Percentiles rank a stretch among this genome's conserved stretches.
phyloP scores from a whole-genome alignment of 2,797 vertebrate species.

The Gallinago solitaria region DNA sequence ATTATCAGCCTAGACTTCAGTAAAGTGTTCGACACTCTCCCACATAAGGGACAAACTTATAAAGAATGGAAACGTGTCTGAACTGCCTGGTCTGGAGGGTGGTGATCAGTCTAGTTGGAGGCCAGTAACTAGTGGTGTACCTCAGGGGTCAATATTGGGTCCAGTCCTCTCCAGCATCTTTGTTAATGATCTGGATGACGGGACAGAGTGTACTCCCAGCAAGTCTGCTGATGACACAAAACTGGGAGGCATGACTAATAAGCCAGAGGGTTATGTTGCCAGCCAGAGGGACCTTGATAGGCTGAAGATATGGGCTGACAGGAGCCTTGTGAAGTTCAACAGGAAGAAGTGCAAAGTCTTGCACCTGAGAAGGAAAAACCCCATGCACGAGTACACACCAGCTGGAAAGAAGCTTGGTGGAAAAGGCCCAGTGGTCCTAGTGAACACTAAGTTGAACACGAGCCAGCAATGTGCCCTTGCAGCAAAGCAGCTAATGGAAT shows the following conservation, averaged over 20 bases:
- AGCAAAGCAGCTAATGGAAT: neutral
- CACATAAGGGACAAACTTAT: accelerated
- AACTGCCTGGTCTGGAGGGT: neutral
- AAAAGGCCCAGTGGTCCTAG: neutral
- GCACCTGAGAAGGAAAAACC: neutral
- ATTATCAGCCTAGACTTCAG: neutral
- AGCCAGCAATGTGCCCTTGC: neutral
- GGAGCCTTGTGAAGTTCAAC: neutral
- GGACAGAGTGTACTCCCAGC: neutral
- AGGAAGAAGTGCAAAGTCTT: neutral
- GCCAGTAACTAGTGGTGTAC: neutral
- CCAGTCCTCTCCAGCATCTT: neutral
- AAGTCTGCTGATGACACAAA: neutral
- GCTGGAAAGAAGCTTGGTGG: neutral
- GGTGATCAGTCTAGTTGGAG: neutral
- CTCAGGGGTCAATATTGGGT: neutral
- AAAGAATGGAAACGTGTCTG: neutral
- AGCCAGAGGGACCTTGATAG: neutral
- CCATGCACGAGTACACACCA: neutral
- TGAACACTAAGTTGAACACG: neutral
- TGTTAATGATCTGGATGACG: neutral
- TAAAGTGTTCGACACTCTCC: neutral
- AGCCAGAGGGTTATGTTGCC: neutral
- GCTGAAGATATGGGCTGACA: neutral
- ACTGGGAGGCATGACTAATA: neutral